phyloP scores from a whole-genome alignment of 2,797 vertebrate genomes.

The Adrianichthys oophorus region DNA sequence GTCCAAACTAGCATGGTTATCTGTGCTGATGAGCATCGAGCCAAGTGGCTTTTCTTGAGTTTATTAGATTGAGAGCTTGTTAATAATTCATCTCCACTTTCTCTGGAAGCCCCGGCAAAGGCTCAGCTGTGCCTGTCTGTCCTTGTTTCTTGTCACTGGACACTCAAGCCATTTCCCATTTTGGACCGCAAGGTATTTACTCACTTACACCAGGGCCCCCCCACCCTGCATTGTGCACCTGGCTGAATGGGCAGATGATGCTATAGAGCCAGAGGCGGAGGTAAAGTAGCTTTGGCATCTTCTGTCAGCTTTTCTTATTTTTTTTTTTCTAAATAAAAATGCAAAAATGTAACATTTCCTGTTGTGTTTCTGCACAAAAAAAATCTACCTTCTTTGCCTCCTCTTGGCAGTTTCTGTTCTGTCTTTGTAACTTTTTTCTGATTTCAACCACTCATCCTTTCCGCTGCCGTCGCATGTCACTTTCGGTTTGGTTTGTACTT shows the following conservation, averaged over 20 bases:
- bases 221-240: conserved; percentile 46
- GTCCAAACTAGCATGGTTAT: conserved; percentile 29
- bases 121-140: conserved; percentile 57
- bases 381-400: no score
- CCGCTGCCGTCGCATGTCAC: conserved; percentile 46
- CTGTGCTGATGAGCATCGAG: conserved; percentile 21
- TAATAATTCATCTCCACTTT: conserved; percentile 70
- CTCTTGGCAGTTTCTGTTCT: conserved; percentile 14
- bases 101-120: conserved; percentile 47
- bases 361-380: no score
- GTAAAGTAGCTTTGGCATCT: conserved; percentile 18
- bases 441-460: conserved; percentile 31
- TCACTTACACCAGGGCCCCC: conserved; percentile 27
- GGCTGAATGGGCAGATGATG: conserved; percentile 50
- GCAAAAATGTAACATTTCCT: no score
- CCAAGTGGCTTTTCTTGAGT: conserved; percentile 52
- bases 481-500: conserved; percentile 57
- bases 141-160: conserved; percentile 43
- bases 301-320: conserved; percentile 3
- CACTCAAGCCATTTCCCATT: conserved; percentile 42
- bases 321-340: conserved; percentile 6
- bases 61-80: conserved; percentile 52
- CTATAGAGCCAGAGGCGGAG: conserved; percentile 30
- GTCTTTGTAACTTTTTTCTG: conserved; percentile 30
- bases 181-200: conserved; percentile 55